Evolutionary conservation across 1,140 invertebrate genomes (phyloP).

Genomic region (Lepidurus couesii): DNA sequence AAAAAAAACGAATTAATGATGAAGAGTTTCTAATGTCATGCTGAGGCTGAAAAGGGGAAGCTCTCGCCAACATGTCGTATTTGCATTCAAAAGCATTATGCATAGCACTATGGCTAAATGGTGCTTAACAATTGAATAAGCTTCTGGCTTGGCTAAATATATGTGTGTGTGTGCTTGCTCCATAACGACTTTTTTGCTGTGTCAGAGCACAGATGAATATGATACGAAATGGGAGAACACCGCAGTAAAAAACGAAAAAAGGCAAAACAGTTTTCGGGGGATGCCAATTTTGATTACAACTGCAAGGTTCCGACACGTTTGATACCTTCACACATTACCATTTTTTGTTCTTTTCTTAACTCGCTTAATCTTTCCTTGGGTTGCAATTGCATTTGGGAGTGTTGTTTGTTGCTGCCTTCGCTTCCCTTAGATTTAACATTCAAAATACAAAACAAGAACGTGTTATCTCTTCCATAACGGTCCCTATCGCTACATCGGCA

Average conservation of each 20-base stretch:
- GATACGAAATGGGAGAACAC: too few relatives aligned
- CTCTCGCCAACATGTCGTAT: constrained; percentile 14
- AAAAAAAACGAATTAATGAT: not conserved
- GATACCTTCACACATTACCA: not conserved
- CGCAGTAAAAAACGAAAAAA: too few relatives aligned
- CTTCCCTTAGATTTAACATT: not conserved
- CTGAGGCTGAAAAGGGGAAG: constrained; percentile 10
- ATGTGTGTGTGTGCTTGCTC: not conserved
- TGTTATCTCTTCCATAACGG: not conserved
- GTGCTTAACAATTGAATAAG: constrained; percentile 16
- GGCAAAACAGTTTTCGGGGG: not conserved
- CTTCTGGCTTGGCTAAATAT: not conserved
- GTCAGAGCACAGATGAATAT: not conserved
- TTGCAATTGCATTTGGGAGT: too few relatives aligned
- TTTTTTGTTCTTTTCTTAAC: not conserved
- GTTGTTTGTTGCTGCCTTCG: too few relatives aligned
- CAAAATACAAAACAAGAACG: not conserved
- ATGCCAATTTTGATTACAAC: constrained; percentile 8
- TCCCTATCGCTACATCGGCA: not conserved
- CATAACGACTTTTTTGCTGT: not conserved
- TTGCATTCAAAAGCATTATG: constrained; percentile 12
- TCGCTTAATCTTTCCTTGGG: not conserved
- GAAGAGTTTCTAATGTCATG: not conserved
- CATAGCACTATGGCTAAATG: constrained; percentile 12
- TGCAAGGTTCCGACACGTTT: not conserved